A percentile compares a stretch with the other conserved stretches of the same genome.
phyloP scores from a whole-genome alignment of 2,797 vertebrate species.

The Phrynocephalus forsythii region DNA sequence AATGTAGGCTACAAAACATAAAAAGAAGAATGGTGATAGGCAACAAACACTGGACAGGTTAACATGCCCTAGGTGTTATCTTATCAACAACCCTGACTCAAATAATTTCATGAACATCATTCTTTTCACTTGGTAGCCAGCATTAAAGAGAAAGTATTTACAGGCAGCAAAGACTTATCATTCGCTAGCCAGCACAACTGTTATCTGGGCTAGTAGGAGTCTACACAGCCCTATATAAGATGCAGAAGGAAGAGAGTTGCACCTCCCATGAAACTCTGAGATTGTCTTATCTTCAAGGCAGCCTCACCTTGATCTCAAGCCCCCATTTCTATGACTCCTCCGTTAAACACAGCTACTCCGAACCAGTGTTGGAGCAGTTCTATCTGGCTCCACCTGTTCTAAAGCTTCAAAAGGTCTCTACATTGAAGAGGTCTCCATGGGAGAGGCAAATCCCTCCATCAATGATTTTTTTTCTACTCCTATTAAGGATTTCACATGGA shows the following conservation, averaged over 20 bases:
- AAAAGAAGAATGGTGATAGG: slow-evolving; percentile 3
- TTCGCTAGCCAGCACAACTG: neutral
- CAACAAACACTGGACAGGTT: neutral
- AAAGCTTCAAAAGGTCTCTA: too few species aligned
- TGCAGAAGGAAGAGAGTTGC: too few species aligned
- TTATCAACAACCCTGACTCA: neutral
- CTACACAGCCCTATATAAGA: neutral
- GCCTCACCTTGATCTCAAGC: too few species aligned
- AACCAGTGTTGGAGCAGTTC: too few species aligned
- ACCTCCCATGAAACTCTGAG: neutral
- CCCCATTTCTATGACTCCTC: too few species aligned
- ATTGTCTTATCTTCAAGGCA: neutral
- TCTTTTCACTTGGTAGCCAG: neutral
- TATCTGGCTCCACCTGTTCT: too few species aligned
- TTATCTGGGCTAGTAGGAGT: neutral
- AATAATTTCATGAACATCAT: neutral
- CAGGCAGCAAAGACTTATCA: neutral
- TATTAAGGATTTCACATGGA: neutral
- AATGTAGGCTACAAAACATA: slow-evolving; percentile 83
- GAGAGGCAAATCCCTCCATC: neutral
- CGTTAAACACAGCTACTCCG: too few species aligned
- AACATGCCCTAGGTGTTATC: neutral
- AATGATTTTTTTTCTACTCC: neutral
- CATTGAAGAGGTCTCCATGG: too few species aligned
- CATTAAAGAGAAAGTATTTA: neutral